phyloP scores from a whole-genome alignment of 2,797 vertebrate species.

The Zalophus californianus region DNA sequence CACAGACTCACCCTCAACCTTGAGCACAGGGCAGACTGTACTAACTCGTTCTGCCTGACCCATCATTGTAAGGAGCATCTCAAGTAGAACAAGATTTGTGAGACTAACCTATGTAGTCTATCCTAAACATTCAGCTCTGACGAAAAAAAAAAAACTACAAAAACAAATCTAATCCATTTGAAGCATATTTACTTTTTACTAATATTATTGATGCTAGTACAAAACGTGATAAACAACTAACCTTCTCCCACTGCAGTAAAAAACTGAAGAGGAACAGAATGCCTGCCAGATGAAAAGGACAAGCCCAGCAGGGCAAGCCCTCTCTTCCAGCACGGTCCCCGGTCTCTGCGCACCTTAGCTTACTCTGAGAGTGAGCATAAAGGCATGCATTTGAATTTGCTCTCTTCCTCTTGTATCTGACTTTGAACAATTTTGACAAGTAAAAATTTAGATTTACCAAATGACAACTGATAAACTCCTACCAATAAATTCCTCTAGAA shows the following conservation, averaged over 20 bases:
- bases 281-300: not conserved
- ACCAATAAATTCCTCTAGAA: not conserved
- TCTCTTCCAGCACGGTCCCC: accelerated
- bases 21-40: accelerated
- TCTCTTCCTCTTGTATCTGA: not conserved
- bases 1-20: not conserved
- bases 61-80: not conserved
- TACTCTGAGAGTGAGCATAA: not conserved
- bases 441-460: not conserved
- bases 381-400: not conserved
- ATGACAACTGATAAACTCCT: not conserved
- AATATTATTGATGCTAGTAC: not conserved
- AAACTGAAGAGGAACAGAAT: not conserved
- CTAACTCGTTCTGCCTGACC: not conserved
- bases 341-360: not conserved
- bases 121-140: not conserved
- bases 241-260: not conserved
- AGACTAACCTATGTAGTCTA: not conserved
- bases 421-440: not conserved
- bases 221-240: not conserved
- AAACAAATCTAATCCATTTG: not conserved
- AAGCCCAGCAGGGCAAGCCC: not conserved
- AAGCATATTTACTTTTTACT: constrained; percentile 33
- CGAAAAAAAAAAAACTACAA: not conserved
- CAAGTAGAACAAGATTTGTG: not conserved